Conservation (phyloP, 2,113 vertebrate species). For the Porphyrio hochstetteri region DNA sequence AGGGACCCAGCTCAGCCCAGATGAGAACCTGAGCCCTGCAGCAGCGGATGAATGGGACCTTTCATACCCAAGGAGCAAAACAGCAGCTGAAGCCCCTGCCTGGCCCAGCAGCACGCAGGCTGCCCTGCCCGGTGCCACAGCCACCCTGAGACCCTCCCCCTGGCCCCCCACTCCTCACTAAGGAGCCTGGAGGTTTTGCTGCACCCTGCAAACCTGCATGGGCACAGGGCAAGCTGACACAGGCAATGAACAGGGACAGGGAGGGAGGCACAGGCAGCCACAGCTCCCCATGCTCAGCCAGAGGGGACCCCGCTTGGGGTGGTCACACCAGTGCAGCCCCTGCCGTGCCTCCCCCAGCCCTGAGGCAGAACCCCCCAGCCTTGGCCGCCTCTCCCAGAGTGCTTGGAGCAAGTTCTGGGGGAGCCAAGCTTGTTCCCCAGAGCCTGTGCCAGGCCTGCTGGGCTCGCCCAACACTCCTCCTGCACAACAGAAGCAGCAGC, state of each 20-base stretch:
- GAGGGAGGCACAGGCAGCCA: background rate
- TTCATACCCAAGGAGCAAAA: slow-evolving; percentile 29
- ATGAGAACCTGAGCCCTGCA: slow-evolving; percentile 33
- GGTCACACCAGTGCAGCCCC: background rate
- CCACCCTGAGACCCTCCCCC: background rate
- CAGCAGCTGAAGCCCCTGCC: background rate
- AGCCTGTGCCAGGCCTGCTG: background rate
- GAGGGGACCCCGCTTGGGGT: background rate
- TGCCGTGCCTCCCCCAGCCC: fast-evolving
- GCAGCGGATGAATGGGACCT: slow-evolving; percentile 26
- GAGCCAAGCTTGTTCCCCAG: fast-evolving
- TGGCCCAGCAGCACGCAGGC: background rate
- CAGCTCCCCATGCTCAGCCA: fast-evolving
- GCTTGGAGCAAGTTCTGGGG: background rate
- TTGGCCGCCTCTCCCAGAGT: background rate
- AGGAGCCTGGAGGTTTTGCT: background rate
- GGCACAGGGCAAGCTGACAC: fast-evolving
- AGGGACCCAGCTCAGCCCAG: slow-evolving; percentile 35
- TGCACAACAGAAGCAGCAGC: fast-evolving
- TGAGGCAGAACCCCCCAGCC: background rate
- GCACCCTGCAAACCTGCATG: background rate
- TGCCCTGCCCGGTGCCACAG: background rate
- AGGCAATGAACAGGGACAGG: background rate
- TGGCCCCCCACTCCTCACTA: fast-evolving
- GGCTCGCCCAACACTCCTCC: background rate